A percentile compares a stretch with the other conserved stretches of the same genome.
phyloP scores from a whole-genome alignment of 1,140 invertebrate genomes.

The Steinernema khuongi region DNA sequence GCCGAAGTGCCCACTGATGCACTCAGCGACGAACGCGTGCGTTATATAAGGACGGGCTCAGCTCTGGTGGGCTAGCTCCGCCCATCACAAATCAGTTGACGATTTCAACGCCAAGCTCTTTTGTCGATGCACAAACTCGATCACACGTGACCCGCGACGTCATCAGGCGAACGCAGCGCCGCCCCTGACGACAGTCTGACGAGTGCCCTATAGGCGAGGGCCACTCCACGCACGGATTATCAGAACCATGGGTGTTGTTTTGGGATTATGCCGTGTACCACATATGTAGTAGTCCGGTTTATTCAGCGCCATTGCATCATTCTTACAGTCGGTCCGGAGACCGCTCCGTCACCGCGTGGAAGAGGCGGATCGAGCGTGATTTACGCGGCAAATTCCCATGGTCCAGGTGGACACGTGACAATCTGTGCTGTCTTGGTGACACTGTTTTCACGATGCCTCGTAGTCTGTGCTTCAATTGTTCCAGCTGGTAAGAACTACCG shows the following conservation, averaged over 20 bases:
- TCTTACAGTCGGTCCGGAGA: not conserved
- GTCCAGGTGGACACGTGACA: not conserved
- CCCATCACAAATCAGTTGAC: constrained; percentile 1
- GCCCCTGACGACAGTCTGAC: not conserved
- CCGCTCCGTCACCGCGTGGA: not conserved
- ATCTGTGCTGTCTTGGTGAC: not conserved
- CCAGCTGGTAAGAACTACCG: too few species aligned
- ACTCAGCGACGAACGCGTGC: not conserved
- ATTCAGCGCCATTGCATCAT: constrained; percentile 6
- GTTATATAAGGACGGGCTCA: constrained; percentile 5
- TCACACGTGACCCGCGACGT: constrained; percentile 4
- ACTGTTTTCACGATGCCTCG: not conserved
- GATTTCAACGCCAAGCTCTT: constrained; percentile 15
- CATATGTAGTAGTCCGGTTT: too few species aligned
- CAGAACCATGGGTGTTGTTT: too few species aligned
- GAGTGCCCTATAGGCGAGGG: too few species aligned
- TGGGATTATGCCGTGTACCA: too few species aligned
- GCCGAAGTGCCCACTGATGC: not conserved
- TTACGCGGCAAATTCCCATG: constrained; percentile 6
- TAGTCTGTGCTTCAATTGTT: not conserved
- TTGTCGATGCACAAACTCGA: constrained; percentile 6
- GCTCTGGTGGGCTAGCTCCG: not conserved
- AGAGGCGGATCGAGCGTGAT: not conserved
- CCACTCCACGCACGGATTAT: too few species aligned
- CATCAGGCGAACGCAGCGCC: not conserved